Evolutionary conservation across 2,888 invertebrate genomes (phyloP).

Genomic region (Candidula unifasciata): DNA sequence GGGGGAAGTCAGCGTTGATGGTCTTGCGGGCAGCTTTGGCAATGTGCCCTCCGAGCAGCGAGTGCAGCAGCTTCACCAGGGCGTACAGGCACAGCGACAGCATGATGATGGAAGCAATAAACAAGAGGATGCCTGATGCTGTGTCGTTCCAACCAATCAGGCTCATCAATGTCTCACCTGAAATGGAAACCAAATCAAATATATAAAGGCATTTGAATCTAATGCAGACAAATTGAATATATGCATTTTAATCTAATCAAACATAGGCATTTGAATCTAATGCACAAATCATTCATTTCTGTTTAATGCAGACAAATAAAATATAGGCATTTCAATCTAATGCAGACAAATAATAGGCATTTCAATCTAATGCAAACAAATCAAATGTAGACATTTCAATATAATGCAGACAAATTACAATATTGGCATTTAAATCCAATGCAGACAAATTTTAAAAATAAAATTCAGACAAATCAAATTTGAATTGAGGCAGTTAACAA

Average conservation of each 20-base stretch:
- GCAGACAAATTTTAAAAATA: too few species aligned
- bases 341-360: too few species aligned
- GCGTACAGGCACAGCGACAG: slow-evolving; percentile 68
- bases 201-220: too few species aligned
- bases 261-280: too few species aligned
- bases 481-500: too few species aligned
- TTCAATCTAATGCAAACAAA: too few species aligned
- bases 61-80: slow-evolving; percentile 73
- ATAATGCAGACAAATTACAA: too few species aligned
- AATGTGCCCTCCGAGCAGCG: slow-evolving; percentile 68
- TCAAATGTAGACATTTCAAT: too few species aligned
- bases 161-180: slow-evolving; percentile 63
- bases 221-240: not conserved
- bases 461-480: too few species aligned
- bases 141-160: slow-evolving; percentile 63
- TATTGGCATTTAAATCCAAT: too few species aligned
- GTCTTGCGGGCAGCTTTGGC: slow-evolving; percentile 68
- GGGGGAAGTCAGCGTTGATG: slow-evolving; percentile 72
- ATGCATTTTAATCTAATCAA: not conserved
- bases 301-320: not conserved
- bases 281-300: not conserved
- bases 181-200: not conserved
- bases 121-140: slow-evolving; percentile 64
- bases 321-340: too few species aligned
- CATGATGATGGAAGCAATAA: slow-evolving; percentile 63